These are phyloP conservation scores for Enteromius viviparus DNA, from an alignment of 2,797 vertebrate species.

Conservation along the genomic window DNA sequence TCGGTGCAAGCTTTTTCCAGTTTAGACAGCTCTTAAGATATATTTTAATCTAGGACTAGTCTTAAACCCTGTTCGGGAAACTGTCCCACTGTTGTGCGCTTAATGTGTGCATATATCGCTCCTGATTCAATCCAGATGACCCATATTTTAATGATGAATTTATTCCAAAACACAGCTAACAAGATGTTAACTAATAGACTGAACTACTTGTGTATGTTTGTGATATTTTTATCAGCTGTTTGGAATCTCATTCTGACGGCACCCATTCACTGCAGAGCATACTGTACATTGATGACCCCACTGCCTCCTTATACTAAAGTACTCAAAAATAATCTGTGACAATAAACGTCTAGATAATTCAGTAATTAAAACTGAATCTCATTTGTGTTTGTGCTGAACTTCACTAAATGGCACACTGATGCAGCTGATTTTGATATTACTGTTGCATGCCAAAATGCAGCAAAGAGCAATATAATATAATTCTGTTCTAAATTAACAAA, in stretches of 20 bases:
- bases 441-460: not conserved
- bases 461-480: not conserved
- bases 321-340: not conserved
- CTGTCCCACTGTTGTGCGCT: too few species aligned
- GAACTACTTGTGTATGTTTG: not conserved
- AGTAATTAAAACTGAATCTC: not conserved
- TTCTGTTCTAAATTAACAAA: not conserved
- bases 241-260: not conserved
- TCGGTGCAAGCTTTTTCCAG: too few species aligned
- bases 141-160: not conserved
- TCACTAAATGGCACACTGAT: not conserved
- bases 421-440: not conserved
- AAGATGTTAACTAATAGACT: not conserved
- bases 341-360: not conserved
- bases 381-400: not conserved
- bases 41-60: too few species aligned
- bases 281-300: not conserved
- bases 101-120: too few species aligned
- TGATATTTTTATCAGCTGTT: not conserved
- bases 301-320: not conserved
- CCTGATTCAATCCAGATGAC: too few species aligned
- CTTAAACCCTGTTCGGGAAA: too few species aligned
- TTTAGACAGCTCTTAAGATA: too few species aligned
- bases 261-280: not conserved
- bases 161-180: not conserved